Conservation (phyloP, 2,797 vertebrate species). For the Aulostomus chinensis region DNA sequence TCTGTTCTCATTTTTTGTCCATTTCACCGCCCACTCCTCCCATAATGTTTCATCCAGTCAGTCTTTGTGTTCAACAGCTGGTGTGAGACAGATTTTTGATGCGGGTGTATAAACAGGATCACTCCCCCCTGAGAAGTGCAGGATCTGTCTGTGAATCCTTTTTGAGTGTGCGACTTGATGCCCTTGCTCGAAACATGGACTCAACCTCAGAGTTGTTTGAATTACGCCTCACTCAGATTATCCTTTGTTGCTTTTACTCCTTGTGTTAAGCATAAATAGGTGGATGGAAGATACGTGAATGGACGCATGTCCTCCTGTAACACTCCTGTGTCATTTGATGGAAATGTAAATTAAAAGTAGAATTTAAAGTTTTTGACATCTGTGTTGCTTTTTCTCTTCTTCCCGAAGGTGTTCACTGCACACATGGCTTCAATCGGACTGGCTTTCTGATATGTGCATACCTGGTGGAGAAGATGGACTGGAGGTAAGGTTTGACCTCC, state of each 20-base stretch:
- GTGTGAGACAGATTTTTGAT: constrained; percentile 27
- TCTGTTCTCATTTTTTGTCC: not conserved
- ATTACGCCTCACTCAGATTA: too few species aligned
- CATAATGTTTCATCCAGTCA: constrained; percentile 5
- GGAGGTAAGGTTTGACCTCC: constrained; percentile 85
- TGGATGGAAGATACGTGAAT: too few species aligned
- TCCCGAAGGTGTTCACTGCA: constrained; percentile 94
- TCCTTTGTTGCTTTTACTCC: too few species aligned
- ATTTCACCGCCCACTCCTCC: not conserved
- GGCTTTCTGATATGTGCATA: constrained; percentile 98
- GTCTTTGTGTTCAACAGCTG: not conserved
- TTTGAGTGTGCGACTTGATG: constrained; percentile 15
- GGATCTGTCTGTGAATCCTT: constrained; percentile 15
- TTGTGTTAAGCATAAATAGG: too few species aligned
- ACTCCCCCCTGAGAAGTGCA: constrained; percentile 1
- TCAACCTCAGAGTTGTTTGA: constrained; percentile 17
- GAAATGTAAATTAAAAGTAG: constrained; percentile 10
- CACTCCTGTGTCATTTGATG: too few species aligned
- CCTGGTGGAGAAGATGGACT: constrained; percentile 98
- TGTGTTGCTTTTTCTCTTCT: constrained; percentile 7
- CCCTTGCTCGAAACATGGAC: constrained; percentile 5
- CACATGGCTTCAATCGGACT: constrained; percentile 97
- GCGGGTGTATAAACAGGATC: constrained; percentile 17
- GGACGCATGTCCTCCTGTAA: too few species aligned
- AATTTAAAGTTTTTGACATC: too few species aligned